phyloP scores from a whole-genome alignment of 2,888 invertebrate species.

The Pardosa pseudoannulata region DNA sequence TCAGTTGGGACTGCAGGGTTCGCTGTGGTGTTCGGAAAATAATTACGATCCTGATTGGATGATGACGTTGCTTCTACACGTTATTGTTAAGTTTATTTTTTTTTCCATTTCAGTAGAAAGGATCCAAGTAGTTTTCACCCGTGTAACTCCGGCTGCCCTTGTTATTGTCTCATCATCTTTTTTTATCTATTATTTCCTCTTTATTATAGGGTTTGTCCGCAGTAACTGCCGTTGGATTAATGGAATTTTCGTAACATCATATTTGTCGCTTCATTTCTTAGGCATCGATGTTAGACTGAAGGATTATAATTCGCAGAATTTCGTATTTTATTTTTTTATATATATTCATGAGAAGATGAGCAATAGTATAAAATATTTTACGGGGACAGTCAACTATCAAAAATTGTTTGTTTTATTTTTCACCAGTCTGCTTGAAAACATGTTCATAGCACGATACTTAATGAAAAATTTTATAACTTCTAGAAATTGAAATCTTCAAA shows the following conservation, averaged over 20 bases:
- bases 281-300: too few relatives aligned
- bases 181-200: neutral
- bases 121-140: neutral
- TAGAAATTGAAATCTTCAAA: too few relatives aligned
- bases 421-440: too few relatives aligned
- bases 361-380: too few relatives aligned
- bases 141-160: neutral
- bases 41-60: constrained; percentile 4
- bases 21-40: constrained; percentile 5
- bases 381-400: too few relatives aligned
- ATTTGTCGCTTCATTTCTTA: neutral
- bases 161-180: constrained; percentile 4
- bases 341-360: too few relatives aligned
- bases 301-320: too few relatives aligned
- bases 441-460: too few relatives aligned
- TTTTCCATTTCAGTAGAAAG: neutral
- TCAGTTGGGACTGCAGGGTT: neutral
- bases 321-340: too few relatives aligned
- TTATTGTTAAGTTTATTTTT: neutral
- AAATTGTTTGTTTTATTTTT: too few relatives aligned
- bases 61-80: neutral
- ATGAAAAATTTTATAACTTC: too few relatives aligned
- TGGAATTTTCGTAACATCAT: neutral
- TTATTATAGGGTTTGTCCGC: neutral
- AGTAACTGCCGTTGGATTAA: neutral